Evolutionary conservation across 2,888 invertebrate species (phyloP), one percentile per base, ranked within the genome.

Genomic region (Galeopsomyia nigrocyanea): DNA sequence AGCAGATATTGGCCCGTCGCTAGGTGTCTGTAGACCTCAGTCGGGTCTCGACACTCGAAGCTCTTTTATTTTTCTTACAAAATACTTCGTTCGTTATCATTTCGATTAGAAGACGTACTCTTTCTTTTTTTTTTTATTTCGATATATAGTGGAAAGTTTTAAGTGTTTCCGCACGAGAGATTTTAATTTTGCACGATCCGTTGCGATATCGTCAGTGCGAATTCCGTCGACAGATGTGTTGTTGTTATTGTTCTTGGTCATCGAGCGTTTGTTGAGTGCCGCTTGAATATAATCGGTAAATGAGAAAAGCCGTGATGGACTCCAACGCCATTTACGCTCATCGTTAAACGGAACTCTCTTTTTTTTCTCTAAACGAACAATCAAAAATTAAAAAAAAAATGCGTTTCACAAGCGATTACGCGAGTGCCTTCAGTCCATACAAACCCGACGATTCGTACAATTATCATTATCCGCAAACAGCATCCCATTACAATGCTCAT

Each of bases 361-460:
- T n/a, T n/a, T n/a, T n/a, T n/a, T n/a, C n/a, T n/a, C n/a, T n/a
- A n/a, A 31, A 31, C 31, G 31, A 31, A 31, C 7, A 31, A 31
- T 5, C 31, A 31, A 31, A 31, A n/a, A n/a, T n/a, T n/a, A n/a
- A n/a, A n/a, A n/a, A n/a, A n/a, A 39, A 39, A 51, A 82, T 80
- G 79, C 79, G 77, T 60, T 74, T 81, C 62, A 77, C 79, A 47
- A 64, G 79, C 21, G 78, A 81, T 53, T 79, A 78, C 58, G 64
- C 72, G 58, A 79, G 77, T 76, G 80, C 78, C 16, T 80, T 80
- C 63, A 78, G 76, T 68, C 81, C 80, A 22, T 80, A 80, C 51
- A 68, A 63, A 26, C 69, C 77, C 39, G 19, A 39, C 2, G 31
- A 55, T 26, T 16, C 55, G 21, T 31, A 57, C 9, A 16, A 47